These are phyloP conservation scores for Toxostoma redivivum DNA, from an alignment of 2,113 vertebrate genomes.

Conservation along the genomic window DNA sequence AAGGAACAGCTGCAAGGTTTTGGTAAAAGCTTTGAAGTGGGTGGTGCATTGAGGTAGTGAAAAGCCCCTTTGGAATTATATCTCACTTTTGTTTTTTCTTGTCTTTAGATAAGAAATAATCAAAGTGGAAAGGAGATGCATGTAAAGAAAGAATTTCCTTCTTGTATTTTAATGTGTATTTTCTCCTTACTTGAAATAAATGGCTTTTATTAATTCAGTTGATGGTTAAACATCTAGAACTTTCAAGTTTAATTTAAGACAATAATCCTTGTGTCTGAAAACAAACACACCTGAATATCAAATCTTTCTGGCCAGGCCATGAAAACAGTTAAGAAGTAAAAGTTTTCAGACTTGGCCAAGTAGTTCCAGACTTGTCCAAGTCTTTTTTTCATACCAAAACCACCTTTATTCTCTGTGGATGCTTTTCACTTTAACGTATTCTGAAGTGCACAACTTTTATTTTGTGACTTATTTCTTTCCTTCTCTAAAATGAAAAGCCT, in stretches of 20 bases:
- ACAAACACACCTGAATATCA: not conserved
- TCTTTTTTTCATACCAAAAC: not conserved
- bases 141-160: not conserved
- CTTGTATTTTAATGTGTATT: not conserved
- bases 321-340: not conserved
- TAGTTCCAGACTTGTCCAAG: not conserved
- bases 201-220: not conserved
- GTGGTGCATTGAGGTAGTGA: not conserved
- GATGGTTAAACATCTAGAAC: not conserved
- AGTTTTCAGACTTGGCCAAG: not conserved
- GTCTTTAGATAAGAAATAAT: not conserved
- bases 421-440: not conserved
- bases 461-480: not conserved
- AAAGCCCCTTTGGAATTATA: not conserved
- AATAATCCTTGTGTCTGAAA: not conserved
- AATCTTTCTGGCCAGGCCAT: not conserved
- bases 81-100: not conserved
- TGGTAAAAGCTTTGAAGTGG: not conserved
- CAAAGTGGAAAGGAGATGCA: not conserved
- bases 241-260: not conserved
- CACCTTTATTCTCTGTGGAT: not conserved
- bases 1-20: not conserved
- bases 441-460: not conserved
- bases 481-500: slow-evolving; percentile 9
- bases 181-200: not conserved